Percentiles rank a stretch among this genome's conserved stretches.
phyloP scores from a whole-genome alignment of 37 sponge, comb jelly and placozoan species.

The Chondrosia reniformis region DNA sequence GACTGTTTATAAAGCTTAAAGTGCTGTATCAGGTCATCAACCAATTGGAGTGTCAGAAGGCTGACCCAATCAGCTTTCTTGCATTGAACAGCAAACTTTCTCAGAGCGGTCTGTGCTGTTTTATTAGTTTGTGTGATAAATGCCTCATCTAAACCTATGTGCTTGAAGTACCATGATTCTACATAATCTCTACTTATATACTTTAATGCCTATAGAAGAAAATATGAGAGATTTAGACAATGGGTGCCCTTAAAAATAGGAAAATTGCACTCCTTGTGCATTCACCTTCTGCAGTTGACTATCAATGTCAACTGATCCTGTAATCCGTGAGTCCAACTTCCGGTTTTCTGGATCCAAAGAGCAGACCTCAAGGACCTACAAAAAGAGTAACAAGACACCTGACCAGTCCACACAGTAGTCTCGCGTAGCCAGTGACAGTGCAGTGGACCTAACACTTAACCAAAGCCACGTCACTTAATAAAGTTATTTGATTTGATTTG shows the following conservation, averaged over 20 bases:
- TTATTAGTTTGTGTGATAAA: not conserved
- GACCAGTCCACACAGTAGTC: not conserved
- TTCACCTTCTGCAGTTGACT: constrained; percentile 4
- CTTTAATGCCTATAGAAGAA: not conserved
- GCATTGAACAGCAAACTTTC: not conserved
- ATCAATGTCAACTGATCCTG: not conserved
- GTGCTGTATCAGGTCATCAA: constrained; percentile 18
- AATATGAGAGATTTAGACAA: not conserved
- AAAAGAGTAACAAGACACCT: not conserved
- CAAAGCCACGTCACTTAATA: no score
- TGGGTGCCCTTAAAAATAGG: no score
- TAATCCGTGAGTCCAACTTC: constrained; percentile 6
- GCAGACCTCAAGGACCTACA: constrained; percentile 2
- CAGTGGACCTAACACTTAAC: no score
- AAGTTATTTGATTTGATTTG: no score
- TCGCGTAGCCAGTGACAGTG: no score
- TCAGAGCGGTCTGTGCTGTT: not conserved
- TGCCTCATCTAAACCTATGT: not conserved
- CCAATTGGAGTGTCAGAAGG: not conserved
- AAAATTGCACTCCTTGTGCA: not conserved
- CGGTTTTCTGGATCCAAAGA: not conserved
- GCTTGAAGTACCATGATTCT: constrained; percentile 13
- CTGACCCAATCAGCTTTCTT: constrained; percentile 13
- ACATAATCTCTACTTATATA: not conserved
- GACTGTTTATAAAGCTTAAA: not conserved